These are phyloP conservation scores for Lepisosteus osseus DNA, from an alignment of 2,113 vertebrate species.

Conservation along the genomic window DNA sequence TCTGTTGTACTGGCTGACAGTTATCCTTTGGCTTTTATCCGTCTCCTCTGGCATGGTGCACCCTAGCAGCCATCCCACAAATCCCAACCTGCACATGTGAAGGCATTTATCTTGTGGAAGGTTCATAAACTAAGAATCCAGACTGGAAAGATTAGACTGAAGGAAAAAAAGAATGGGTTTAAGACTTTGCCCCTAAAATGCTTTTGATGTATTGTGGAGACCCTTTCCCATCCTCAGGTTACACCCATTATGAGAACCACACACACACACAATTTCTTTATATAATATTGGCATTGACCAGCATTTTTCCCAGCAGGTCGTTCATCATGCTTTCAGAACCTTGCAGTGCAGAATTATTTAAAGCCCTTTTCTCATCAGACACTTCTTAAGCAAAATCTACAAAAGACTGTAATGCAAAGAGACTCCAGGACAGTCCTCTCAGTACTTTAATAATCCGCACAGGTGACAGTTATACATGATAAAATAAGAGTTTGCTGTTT, in stretches of 20 bases:
- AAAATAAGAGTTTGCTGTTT: too few relatives aligned
- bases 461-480: too few relatives aligned
- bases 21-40: neutral
- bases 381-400: neutral
- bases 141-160: constrained; percentile 20
- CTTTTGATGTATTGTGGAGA: constrained; percentile 17
- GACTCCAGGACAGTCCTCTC: neutral
- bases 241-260: neutral
- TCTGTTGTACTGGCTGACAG: neutral
- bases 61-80: neutral
- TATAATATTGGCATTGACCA: constrained; percentile 19
- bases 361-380: neutral
- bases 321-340: constrained; percentile 16
- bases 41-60: neutral
- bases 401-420: neutral
- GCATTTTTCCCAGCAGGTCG: constrained; percentile 15
- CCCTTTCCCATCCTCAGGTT: constrained; percentile 2
- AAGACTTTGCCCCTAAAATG: constrained; percentile 19
- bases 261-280: constrained; percentile 19
- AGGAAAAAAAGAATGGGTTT: constrained; percentile 1
- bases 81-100: constrained; percentile 21
- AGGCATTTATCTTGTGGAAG: constrained; percentile 27
- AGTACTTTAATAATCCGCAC: neutral
- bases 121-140: constrained; percentile 10
- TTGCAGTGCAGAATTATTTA: neutral